phyloP scores from a whole-genome alignment of 2,113 vertebrate species.

The Maccullochella peelii region DNA sequence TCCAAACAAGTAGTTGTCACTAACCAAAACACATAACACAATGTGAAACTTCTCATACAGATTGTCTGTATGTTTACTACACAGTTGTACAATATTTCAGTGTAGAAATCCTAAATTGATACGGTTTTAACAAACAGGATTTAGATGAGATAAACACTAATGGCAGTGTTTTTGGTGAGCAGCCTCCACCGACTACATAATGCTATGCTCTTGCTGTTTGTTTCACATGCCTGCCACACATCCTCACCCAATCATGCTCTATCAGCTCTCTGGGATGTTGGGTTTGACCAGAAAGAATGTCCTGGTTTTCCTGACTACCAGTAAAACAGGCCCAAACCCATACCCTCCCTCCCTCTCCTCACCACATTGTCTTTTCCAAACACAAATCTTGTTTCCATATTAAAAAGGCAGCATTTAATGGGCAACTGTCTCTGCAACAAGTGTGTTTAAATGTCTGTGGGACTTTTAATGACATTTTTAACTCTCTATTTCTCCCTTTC shows the following conservation, averaged over 20 bases:
- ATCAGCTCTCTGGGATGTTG: constrained; percentile 74
- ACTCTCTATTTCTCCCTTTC: constrained; percentile 63
- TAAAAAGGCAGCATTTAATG: constrained; percentile 78
- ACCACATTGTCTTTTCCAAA: constrained; percentile 70
- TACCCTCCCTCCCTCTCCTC: constrained; percentile 3
- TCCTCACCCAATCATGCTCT: constrained; percentile 65
- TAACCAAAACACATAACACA: no score
- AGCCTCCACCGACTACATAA: constrained; percentile 37
- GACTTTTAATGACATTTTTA: constrained; percentile 79
- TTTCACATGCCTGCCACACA: constrained; percentile 65
- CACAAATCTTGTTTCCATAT: constrained; percentile 81
- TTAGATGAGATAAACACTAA: constrained; percentile 20
- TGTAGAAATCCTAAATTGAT: neutral
- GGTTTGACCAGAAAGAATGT: constrained; percentile 79
- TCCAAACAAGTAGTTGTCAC: no score
- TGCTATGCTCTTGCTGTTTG: constrained; percentile 42
- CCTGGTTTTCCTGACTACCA: constrained; percentile 72
- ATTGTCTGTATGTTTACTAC: no score
- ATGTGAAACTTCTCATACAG: no score
- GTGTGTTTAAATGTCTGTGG: constrained; percentile 81
- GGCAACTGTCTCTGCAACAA: constrained; percentile 76
- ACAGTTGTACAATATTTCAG: constrained; percentile 2
- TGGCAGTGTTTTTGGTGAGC: constrained; percentile 12
- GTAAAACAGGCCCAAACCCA: constrained; percentile 71
- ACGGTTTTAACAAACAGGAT: constrained; percentile 18